Percentiles rank a stretch among this genome's conserved stretches.
Conservation (phyloP, 2,888 invertebrate species). For the Drosophila kambysellisi region DNA sequence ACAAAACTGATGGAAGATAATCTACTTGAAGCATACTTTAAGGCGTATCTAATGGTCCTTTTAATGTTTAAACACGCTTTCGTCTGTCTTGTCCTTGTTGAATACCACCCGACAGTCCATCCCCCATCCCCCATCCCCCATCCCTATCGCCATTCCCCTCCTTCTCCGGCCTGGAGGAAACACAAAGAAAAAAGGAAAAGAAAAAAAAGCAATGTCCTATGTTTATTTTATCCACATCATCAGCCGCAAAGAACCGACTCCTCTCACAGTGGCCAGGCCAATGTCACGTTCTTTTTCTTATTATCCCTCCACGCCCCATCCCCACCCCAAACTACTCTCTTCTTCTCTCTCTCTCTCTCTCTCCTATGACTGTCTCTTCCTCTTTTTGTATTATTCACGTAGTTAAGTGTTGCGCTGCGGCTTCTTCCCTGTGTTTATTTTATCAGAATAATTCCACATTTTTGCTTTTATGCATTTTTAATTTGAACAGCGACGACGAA, state of each 20-base stretch:
- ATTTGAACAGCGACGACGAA: conserved; percentile 64
- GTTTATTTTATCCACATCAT: conserved; percentile 81
- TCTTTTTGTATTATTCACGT: conserved; percentile 43
- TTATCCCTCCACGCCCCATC: conserved; percentile 2
- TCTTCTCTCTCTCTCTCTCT: not conserved
- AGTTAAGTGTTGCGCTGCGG: conserved; percentile 58
- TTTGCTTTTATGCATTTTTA: conserved; percentile 81
- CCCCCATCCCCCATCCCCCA: conserved; percentile 2
- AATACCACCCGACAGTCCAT: conserved; percentile 5
- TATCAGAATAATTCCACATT: conserved; percentile 81
- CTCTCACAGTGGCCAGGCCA: conserved; percentile 52
- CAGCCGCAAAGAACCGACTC: conserved; percentile 59
- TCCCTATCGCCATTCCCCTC: not conserved
- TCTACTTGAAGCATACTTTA: conserved; percentile 84
- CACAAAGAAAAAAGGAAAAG: conserved; percentile 20
- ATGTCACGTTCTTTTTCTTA: conserved; percentile 71
- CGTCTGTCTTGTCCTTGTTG: conserved; percentile 60
- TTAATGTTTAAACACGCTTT: conserved; percentile 83
- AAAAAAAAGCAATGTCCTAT: conserved; percentile 76
- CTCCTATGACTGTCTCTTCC: conserved; percentile 3
- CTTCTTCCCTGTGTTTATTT: conserved; percentile 73
- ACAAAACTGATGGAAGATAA: conserved; percentile 83
- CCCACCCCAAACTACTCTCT: not conserved
- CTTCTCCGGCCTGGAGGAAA: conserved; percentile 1
- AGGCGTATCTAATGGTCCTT: conserved; percentile 84